Evolutionary conservation across 2,797 vertebrate genomes (phyloP).

Genomic region (Enoplosus armatus): DNA sequence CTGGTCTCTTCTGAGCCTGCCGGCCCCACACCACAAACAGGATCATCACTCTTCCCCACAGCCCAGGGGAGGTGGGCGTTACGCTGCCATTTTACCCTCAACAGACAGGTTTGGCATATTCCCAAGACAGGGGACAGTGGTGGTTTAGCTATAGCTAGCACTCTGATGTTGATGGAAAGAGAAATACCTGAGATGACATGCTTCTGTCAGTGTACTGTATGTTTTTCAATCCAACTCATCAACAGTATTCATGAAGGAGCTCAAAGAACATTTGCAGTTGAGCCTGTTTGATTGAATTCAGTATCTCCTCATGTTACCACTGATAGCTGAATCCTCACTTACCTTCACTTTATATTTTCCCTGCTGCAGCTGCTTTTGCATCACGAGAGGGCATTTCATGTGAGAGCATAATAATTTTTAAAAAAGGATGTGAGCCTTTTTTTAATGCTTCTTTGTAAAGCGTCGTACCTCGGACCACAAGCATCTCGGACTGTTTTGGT

Average conservation of each 20-base stretch:
- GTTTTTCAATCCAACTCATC: conserved; percentile 60
- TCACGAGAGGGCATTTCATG: conserved; percentile 47
- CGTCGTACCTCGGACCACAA: conserved; percentile 61
- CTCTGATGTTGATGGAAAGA: conserved; percentile 57
- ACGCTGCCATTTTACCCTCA: conserved; percentile 49
- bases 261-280: conserved; percentile 62
- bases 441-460: conserved; percentile 66
- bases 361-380: conserved; percentile 64
- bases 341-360: conserved; percentile 32
- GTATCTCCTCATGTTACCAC: conserved; percentile 40
- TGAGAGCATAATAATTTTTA: conserved; percentile 46
- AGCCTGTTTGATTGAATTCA: conserved; percentile 47
- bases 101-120: conserved; percentile 37
- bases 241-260: conserved; percentile 54
- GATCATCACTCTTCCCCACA: conserved; percentile 84
- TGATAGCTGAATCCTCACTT: conserved; percentile 47
- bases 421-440: conserved; percentile 56
- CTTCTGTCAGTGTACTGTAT: conserved; percentile 61
- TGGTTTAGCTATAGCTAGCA: conserved; percentile 55
- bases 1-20: conserved; percentile 51
- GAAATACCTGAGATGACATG: conserved; percentile 53
- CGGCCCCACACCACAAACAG: conserved; percentile 24
- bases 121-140: conserved; percentile 13
- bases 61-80: conserved; percentile 48
- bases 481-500: conserved; percentile 70